phyloP scores from a whole-genome alignment of 2,113 vertebrate species.

The Heptranchias perlo region DNA sequence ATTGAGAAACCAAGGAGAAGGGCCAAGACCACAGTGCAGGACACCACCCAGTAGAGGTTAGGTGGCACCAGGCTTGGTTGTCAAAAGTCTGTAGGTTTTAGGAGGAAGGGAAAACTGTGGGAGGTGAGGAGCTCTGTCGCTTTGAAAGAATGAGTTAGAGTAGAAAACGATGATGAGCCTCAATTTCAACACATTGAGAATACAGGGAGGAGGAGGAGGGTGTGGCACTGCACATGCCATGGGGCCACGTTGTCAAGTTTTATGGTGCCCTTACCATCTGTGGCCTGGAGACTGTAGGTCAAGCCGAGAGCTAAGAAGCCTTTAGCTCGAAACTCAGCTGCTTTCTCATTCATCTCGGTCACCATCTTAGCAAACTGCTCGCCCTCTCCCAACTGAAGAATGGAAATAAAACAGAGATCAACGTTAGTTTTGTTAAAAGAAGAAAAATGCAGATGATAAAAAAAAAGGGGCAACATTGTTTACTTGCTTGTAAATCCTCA shows the following conservation, averaged over 20 bases:
- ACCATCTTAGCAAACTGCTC: conserved; percentile 88
- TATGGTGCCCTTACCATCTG: conserved; percentile 72
- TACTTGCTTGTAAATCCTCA: neutral
- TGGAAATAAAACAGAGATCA: neutral
- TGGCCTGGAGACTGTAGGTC: conserved; percentile 91
- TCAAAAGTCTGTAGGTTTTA: neutral
- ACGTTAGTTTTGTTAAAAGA: conserved; percentile 17
- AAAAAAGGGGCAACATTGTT: neutral
- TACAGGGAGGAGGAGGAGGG: neutral
- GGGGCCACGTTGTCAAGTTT: neutral
- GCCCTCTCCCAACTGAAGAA: conserved; percentile 86
- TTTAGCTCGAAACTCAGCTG: conserved; percentile 92
- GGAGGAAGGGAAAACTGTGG: neutral
- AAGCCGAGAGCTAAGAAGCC: conserved; percentile 87
- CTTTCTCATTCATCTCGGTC: conserved; percentile 86
- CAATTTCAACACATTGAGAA: neutral
- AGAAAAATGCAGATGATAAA: neutral
- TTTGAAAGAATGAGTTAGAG: neutral
- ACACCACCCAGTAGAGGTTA: neutral
- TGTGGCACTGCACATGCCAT: no score
- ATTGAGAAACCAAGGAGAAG: neutral
- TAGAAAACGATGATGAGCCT: neutral
- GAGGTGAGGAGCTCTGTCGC: neutral
- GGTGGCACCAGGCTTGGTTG: neutral
- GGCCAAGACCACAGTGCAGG: neutral